phyloP scores from a whole-genome alignment of 2,797 vertebrate genomes.

The Pygocentrus nattereri region DNA sequence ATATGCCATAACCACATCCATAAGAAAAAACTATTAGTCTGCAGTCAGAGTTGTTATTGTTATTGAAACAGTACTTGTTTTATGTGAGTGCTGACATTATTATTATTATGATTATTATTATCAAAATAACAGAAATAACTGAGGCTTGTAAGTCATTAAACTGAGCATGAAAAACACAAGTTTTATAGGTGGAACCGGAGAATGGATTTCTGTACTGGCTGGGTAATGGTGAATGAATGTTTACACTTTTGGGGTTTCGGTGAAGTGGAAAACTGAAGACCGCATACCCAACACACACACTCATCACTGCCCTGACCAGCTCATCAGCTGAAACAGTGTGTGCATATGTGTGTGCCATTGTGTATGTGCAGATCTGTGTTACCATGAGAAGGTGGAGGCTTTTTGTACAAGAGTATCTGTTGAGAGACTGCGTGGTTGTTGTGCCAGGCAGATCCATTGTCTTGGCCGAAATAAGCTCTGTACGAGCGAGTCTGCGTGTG shows the following conservation, averaged over 20 bases:
- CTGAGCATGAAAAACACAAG: conserved; percentile 28
- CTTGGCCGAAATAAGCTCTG: no score
- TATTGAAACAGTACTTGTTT: conserved; percentile 41
- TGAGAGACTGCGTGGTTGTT: no score
- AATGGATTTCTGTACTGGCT: conserved; percentile 19
- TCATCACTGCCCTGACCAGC: background rate
- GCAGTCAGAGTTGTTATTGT: conserved; percentile 36
- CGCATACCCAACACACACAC: background rate
- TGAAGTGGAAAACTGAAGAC: conserved; percentile 26
- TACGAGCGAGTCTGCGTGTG: no score
- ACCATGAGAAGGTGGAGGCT: no score
- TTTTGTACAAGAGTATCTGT: no score
- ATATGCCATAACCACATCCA: conserved; percentile 33
- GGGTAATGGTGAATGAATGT: conserved; percentile 12
- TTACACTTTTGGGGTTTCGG: conserved; percentile 34
- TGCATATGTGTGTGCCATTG: conserved; percentile 24
- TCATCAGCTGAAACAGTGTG: background rate
- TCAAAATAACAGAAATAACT: conserved; percentile 26
- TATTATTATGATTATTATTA: conserved; percentile 46
- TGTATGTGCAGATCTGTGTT: conserved; percentile 45
- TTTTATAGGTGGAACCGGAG: conserved; percentile 45
- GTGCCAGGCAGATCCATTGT: no score
- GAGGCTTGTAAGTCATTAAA: conserved; percentile 40
- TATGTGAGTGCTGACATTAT: conserved; percentile 41
- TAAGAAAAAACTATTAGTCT: conserved; percentile 29